These are phyloP conservation scores for Cyprinella venusta DNA, from an alignment of 2,797 vertebrate genomes.

Conservation along the genomic window DNA sequence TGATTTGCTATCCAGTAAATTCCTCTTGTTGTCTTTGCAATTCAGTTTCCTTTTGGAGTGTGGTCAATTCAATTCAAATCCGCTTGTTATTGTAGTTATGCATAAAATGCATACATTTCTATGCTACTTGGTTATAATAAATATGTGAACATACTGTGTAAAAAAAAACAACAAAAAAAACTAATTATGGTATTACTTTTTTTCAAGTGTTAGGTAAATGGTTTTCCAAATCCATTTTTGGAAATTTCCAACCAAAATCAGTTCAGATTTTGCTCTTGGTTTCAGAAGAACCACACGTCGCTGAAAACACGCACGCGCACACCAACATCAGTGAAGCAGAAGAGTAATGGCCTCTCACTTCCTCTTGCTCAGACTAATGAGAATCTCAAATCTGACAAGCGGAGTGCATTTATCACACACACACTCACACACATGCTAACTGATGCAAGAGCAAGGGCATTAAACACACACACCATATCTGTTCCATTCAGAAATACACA, in stretches of 20 bases:
- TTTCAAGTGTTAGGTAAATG: neutral
- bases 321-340: constrained; percentile 64
- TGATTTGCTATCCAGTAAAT: neutral
- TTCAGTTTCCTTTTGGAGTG: neutral
- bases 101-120: neutral
- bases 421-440: constrained; percentile 63
- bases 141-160: neutral
- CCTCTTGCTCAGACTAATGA: constrained; percentile 81
- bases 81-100: neutral
- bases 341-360: constrained; percentile 76
- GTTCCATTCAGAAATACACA: constrained; percentile 11
- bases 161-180: neutral
- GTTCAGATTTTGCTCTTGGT: neutral
- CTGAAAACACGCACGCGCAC: neutral
- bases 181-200: neutral
- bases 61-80: neutral
- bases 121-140: neutral
- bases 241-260: neutral
- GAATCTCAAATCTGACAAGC: constrained; percentile 80
- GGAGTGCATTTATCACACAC: constrained; percentile 77
- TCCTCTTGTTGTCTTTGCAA: neutral
- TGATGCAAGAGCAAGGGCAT: constrained; percentile 68
- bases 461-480: constrained; percentile 40
- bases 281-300: constrained; percentile 5
- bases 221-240: neutral